Percentiles rank a stretch among this genome's conserved stretches.
Evolutionary conservation across 2,113 vertebrate species (phyloP).

Genomic region (Zapornia atra): DNA sequence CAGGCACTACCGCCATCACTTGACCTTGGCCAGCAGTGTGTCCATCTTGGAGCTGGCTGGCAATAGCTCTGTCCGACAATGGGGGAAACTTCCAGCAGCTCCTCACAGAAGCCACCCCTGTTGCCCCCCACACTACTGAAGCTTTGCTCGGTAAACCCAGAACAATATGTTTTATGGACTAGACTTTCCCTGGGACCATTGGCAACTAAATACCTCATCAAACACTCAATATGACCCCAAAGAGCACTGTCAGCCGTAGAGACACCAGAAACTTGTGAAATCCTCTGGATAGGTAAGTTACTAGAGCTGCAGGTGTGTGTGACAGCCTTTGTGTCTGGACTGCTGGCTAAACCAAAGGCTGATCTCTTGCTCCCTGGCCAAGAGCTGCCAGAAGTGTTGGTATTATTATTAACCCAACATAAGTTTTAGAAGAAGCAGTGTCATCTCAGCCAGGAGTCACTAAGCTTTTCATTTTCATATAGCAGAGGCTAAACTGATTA

Average conservation of each 20-base stretch:
- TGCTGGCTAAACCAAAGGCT: background rate
- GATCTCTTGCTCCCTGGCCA: background rate
- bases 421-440: background rate
- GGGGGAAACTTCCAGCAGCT: no score
- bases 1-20: no score
- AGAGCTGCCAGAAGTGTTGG: background rate
- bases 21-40: no score
- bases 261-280: background rate
- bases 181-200: background rate
- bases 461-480: background rate
- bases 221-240: background rate
- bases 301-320: background rate
- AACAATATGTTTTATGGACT: background rate
- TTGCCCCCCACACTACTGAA: no score
- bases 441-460: background rate
- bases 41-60: no score
- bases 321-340: background rate
- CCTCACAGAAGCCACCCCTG: no score
- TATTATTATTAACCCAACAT: background rate
- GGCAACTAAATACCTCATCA: background rate
- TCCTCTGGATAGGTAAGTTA: background rate
- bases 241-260: background rate
- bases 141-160: no score
- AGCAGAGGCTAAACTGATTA: background rate
- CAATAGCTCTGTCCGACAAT: no score